Percentiles rank a stretch among this genome's conserved stretches.
phyloP scores from a whole-genome alignment of 2,113 vertebrate genomes.

The Clarias batrachus region DNA sequence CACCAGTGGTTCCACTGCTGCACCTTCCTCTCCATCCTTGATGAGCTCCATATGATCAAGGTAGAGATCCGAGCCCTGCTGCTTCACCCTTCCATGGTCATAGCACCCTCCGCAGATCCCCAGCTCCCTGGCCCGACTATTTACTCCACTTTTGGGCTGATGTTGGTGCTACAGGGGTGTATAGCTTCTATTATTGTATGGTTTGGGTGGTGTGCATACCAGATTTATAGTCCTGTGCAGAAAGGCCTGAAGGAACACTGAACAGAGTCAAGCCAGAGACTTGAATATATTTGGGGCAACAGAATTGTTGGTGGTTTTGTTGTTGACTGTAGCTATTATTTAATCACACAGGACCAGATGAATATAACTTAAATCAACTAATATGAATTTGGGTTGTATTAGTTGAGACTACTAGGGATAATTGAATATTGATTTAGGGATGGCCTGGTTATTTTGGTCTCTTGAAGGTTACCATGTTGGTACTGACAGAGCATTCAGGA shows the following conservation, averaged over 20 bases:
- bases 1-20: slow-evolving; percentile 82
- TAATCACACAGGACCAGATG: neutral
- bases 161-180: slow-evolving; percentile 72
- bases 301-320: neutral
- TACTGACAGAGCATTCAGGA: neutral
- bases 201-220: slow-evolving; percentile 69
- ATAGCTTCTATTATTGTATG: slow-evolving; percentile 70
- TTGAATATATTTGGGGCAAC: neutral
- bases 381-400: neutral
- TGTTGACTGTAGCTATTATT: neutral
- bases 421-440: neutral
- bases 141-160: slow-evolving; percentile 71
- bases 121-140: slow-evolving; percentile 62
- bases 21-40: slow-evolving; percentile 78
- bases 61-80: slow-evolving; percentile 69
- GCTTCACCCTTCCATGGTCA: slow-evolving; percentile 55
- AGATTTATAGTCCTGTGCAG: slow-evolving; percentile 59
- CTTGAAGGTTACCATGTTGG: neutral
- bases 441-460: slow-evolving; percentile 6
- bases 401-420: neutral
- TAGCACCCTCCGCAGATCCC: slow-evolving; percentile 45
- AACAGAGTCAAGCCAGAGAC: neutral
- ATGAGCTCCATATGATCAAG: slow-evolving; percentile 78
- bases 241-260: slow-evolving; percentile 56
- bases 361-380: neutral